A percentile compares a stretch with the other conserved stretches of the same genome.
Evolutionary conservation across 2,113 vertebrate genomes (phyloP).

Genomic region (Paracanthobrama guichenoti): DNA sequence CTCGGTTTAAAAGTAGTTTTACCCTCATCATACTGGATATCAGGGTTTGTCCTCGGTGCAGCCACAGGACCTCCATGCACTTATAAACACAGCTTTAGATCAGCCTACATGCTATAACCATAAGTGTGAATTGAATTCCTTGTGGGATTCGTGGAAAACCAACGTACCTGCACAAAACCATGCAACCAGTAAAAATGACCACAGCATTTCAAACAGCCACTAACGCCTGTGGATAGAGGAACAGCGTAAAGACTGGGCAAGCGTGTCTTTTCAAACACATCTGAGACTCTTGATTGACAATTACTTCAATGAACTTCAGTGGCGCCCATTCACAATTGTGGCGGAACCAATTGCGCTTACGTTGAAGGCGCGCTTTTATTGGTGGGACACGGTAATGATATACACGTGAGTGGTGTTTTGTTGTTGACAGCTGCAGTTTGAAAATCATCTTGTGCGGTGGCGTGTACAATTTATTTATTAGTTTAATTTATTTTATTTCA

Average conservation of each 20-base stretch:
- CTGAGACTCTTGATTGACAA: neutral
- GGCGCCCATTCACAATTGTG: neutral
- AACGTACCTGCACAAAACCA: neutral
- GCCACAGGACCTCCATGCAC: neutral
- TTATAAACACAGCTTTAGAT: neutral
- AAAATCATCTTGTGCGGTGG: neutral
- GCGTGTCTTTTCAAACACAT: neutral
- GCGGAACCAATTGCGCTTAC: conserved; percentile 8
- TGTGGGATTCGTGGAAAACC: neutral
- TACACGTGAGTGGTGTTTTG: neutral
- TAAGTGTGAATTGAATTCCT: neutral
- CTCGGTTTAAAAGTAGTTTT: neutral
- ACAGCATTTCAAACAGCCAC: neutral
- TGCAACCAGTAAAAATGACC: neutral
- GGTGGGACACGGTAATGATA: neutral
- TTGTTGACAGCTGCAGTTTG: neutral
- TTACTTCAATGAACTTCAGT: neutral
- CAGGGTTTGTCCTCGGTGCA: neutral
- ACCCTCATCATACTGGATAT: conserved; percentile 3
- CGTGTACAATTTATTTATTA: no score
- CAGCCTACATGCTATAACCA: neutral
- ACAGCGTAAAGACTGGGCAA: neutral
- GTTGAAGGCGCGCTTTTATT: neutral
- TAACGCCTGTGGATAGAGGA: no score
- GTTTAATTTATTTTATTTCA: neutral